phyloP scores from a whole-genome alignment of 2,113 vertebrate species.

The Ctenodactylus gundi region DNA sequence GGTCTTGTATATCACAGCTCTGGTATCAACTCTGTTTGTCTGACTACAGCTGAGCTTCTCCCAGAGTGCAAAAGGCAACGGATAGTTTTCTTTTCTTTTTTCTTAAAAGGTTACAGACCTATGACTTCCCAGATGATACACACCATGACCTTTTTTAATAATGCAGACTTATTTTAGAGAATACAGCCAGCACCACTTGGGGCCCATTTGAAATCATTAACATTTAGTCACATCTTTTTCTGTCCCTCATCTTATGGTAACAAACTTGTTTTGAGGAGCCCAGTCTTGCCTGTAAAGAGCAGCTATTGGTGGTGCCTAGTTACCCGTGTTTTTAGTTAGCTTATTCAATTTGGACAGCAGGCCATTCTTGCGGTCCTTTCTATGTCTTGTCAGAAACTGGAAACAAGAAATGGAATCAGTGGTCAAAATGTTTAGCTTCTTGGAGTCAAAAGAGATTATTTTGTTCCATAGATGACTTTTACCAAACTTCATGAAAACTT shows the following conservation, averaged over 20 bases:
- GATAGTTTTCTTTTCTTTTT: not conserved
- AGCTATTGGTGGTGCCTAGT: not conserved
- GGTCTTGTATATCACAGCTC: not conserved
- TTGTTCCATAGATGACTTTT: not conserved
- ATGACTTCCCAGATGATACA: not conserved
- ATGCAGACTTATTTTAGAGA: constrained; percentile 5
- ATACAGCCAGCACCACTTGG: not conserved
- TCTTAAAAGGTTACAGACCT: not conserved
- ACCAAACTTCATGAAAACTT: constrained; percentile 1
- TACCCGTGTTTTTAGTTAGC: not conserved
- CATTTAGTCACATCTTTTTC: not conserved
- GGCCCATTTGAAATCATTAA: not conserved
- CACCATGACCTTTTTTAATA: not conserved
- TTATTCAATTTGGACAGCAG: not conserved
- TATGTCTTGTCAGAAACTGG: not conserved
- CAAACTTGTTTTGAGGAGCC: not conserved
- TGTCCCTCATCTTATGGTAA: not conserved
- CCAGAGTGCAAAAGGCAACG: not conserved
- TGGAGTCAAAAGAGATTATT: not conserved
- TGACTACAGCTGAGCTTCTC: not conserved
- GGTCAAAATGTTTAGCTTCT: not conserved
- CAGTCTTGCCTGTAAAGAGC: not conserved
- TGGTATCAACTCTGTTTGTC: not conserved
- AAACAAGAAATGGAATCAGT: not conserved
- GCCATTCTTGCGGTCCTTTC: not conserved